Evolutionary conservation across 2,888 invertebrate species (phyloP).

Genomic region (Tenthredo amoena): DNA sequence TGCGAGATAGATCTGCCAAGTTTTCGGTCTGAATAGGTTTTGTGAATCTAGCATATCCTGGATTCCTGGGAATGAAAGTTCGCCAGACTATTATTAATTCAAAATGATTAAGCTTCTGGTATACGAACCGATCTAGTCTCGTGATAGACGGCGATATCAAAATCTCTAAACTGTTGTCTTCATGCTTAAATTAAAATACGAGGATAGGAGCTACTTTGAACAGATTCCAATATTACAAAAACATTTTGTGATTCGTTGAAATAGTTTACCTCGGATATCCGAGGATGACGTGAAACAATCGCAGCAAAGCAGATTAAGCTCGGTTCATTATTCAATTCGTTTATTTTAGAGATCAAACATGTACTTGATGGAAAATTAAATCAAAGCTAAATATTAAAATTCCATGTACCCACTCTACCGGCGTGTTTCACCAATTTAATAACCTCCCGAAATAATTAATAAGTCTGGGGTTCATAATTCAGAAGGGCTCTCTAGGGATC

Average conservation of each 20-base stretch:
- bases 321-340: neutral
- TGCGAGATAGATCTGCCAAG: slow-evolving; percentile 2
- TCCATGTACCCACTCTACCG: slow-evolving; percentile 4
- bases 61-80: slow-evolving; percentile 6
- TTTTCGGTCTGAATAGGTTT: neutral
- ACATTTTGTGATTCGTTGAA: neutral
- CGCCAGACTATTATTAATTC: neutral
- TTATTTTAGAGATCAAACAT: neutral
- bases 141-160: neutral
- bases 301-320: neutral
- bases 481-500: neutral
- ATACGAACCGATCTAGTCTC: slow-evolving; percentile 11
- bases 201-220: neutral
- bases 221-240: neutral
- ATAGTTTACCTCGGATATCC: neutral
- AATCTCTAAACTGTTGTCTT: neutral
- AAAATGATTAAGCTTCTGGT: neutral
- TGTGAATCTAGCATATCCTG: neutral
- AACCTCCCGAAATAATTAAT: slow-evolving; percentile 23
- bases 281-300: neutral
- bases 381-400: slow-evolving; percentile 10
- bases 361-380: neutral
- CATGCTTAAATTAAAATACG: neutral
- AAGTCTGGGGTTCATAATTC: neutral
- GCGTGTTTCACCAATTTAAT: slow-evolving; percentile 19